Conservation (phyloP, 2,888 invertebrate species). For the Eupeodes latifasciatus region DNA sequence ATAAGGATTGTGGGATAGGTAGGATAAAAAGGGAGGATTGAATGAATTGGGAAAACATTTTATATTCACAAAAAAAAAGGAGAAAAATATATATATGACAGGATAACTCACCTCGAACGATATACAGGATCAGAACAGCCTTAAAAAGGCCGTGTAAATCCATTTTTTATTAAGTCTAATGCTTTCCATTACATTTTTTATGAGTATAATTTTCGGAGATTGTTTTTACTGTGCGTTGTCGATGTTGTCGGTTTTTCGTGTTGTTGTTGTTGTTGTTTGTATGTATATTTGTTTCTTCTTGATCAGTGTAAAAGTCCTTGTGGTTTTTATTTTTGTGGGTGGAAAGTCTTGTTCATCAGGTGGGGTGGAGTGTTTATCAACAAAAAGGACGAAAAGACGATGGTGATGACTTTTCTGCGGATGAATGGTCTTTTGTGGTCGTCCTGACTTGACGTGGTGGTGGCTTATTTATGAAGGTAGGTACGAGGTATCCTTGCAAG, state of each 20-base stretch:
- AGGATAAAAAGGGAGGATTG: slow-evolving; percentile 7
- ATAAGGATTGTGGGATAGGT: neutral
- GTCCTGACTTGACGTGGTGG: neutral
- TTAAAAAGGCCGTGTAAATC: slow-evolving; percentile 84
- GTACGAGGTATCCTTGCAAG: slow-evolving; percentile 20
- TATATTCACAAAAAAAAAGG: slow-evolving; percentile 33
- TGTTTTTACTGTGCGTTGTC: slow-evolving; percentile 44
- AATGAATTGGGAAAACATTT: slow-evolving; percentile 28
- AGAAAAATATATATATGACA: slow-evolving; percentile 13
- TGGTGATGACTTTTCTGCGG: slow-evolving; percentile 4
- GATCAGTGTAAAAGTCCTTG: no score
- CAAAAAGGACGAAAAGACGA: neutral
- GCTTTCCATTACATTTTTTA: slow-evolving; percentile 84
- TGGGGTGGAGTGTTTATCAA: slow-evolving; percentile 2
- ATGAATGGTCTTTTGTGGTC: slow-evolving; percentile 38
- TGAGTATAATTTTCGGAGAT: slow-evolving; percentile 72
- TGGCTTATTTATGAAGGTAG: slow-evolving; percentile 9
- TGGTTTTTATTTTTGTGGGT: slow-evolving; percentile 12
- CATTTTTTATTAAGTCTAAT: slow-evolving; percentile 84
- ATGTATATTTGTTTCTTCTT: neutral
- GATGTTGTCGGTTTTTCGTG: slow-evolving; percentile 8
- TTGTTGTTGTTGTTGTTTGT: slow-evolving; percentile 7
- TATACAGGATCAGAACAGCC: slow-evolving; percentile 84
- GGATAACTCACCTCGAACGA: slow-evolving; percentile 82
- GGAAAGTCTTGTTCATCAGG: slow-evolving; percentile 33